Evolutionary conservation across 2,888 invertebrate species (phyloP).

Genomic region (Xestia c-nigrum): DNA sequence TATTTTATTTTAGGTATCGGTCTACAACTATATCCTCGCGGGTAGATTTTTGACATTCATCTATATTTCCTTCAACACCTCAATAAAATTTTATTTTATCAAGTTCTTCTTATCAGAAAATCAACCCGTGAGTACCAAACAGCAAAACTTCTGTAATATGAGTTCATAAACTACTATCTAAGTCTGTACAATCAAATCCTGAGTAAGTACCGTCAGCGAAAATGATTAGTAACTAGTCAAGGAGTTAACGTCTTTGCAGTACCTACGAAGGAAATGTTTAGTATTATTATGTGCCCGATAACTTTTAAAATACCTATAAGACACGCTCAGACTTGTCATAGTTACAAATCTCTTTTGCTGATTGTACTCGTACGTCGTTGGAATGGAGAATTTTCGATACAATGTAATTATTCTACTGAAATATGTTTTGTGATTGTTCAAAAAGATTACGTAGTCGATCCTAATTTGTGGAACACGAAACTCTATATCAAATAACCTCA

Average conservation of each 20-base stretch:
- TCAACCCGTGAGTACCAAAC: slow-evolving; percentile 24
- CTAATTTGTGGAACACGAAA: slow-evolving; percentile 62
- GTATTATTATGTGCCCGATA: background rate
- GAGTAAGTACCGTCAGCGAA: slow-evolving; percentile 31
- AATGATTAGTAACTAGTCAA: slow-evolving; percentile 13
- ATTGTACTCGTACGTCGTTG: slow-evolving; percentile 22
- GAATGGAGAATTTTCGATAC: slow-evolving; percentile 24
- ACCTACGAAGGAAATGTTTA: slow-evolving; percentile 5
- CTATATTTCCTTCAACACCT: slow-evolving; percentile 30
- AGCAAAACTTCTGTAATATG: slow-evolving; percentile 39
- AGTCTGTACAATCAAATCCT: slow-evolving; percentile 55
- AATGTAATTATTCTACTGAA: slow-evolving; percentile 47
- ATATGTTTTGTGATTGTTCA: slow-evolving; percentile 44
- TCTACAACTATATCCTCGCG: slow-evolving; percentile 36
- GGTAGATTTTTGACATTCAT: slow-evolving; percentile 26
- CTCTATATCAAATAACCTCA: slow-evolving; percentile 61
- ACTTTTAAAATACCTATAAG: slow-evolving; percentile 1
- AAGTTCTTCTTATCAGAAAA: slow-evolving; percentile 24
- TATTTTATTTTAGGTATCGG: slow-evolving; percentile 25
- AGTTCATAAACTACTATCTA: slow-evolving; percentile 49
- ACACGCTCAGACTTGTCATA: background rate
- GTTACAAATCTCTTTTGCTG: slow-evolving; percentile 16
- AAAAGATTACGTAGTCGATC: slow-evolving; percentile 41
- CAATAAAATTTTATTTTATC: slow-evolving; percentile 58
- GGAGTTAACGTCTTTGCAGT: background rate